These are phyloP conservation scores for Alectura lathami DNA, from an alignment of 2,113 vertebrate genomes.

Conservation along the genomic window DNA sequence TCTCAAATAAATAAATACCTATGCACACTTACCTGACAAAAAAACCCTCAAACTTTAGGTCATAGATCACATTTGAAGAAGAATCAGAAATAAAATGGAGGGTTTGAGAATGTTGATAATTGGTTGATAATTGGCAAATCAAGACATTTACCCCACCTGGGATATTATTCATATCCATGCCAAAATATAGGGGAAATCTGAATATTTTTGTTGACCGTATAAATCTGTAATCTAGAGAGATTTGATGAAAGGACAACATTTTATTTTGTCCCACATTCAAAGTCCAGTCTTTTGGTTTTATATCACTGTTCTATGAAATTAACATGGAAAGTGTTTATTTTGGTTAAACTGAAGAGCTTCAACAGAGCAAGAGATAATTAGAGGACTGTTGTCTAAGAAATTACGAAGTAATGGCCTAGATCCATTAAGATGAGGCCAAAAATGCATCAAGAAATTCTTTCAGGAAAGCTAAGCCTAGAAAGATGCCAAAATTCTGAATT, in stretches of 20 bases:
- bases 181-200: background rate
- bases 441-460: background rate
- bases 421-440: background rate
- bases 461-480: background rate
- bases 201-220: background rate
- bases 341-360: background rate
- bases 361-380: background rate
- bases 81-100: background rate
- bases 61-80: background rate
- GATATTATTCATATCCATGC: background rate
- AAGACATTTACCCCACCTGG: background rate
- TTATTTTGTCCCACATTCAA: background rate
- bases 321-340: background rate
- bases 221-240: background rate
- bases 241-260: background rate
- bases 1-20: background rate
- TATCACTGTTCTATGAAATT: background rate
- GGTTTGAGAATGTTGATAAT: background rate
- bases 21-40: background rate
- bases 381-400: background rate
- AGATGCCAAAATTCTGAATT: background rate
- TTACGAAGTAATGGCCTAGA: background rate
- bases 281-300: background rate
- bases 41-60: background rate
- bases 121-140: background rate